Evolutionary conservation across 1,140 invertebrate species (phyloP).

Genomic region (Drosophila takahashii): DNA sequence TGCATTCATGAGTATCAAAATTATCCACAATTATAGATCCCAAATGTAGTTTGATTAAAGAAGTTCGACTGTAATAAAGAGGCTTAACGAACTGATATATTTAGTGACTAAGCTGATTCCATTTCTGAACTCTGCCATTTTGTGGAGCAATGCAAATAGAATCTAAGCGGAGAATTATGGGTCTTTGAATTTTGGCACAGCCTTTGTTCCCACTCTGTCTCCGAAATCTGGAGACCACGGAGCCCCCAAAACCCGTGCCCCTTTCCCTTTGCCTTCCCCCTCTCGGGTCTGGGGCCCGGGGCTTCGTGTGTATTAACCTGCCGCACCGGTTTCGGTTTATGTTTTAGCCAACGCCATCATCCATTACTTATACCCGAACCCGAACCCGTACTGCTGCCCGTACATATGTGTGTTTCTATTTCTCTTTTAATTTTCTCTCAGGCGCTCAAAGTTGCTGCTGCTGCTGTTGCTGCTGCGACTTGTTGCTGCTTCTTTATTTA

Average conservation of each 20-base stretch:
- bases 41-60: background rate
- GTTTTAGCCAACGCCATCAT: constrained; percentile 80
- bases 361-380: constrained; percentile 68
- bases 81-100: constrained; percentile 2
- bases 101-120: constrained; percentile 6
- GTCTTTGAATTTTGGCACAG: constrained; percentile 38
- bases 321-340: constrained; percentile 82
- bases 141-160: constrained; percentile 56
- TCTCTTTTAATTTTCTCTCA: constrained; percentile 83
- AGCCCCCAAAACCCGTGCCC: background rate
- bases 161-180: constrained; percentile 54
- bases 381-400: constrained; percentile 5
- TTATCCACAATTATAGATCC: too few species aligned
- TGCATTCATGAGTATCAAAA: too few species aligned
- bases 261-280: background rate
- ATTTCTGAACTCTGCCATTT: constrained; percentile 69
- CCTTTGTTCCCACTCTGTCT: constrained; percentile 52
- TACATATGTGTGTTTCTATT: constrained; percentile 74
- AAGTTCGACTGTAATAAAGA: background rate
- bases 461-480: constrained; percentile 53
- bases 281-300: constrained; percentile 16
- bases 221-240: constrained; percentile 25
- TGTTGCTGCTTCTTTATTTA: constrained; percentile 83
- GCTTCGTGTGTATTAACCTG: constrained; percentile 76
- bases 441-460: constrained; percentile 58